phyloP scores from a whole-genome alignment of 2,888 invertebrate genomes.

The Troides oblongomaculatus region DNA sequence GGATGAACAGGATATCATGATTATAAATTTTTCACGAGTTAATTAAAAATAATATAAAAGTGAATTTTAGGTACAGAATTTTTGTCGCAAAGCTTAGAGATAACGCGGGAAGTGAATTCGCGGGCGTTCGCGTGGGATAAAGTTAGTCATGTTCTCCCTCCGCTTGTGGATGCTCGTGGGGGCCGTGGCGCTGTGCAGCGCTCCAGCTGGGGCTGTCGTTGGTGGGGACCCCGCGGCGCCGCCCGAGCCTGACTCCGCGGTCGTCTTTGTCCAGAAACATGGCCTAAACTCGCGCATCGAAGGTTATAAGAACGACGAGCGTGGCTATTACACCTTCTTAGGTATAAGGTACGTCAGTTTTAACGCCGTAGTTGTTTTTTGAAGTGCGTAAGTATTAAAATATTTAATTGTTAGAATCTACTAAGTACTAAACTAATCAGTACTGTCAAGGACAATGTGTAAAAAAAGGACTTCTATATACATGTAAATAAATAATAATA shows the following conservation, averaged over 20 bases:
- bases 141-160: conserved; percentile 50
- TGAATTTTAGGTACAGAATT: conserved; percentile 1
- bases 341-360: conserved; percentile 81
- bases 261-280: conserved; percentile 82
- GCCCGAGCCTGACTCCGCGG: conserved; percentile 86
- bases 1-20: too few relatives aligned
- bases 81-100: conserved; percentile 30
- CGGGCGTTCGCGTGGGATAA: conserved; percentile 24
- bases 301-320: conserved; percentile 80
- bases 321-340: conserved; percentile 84
- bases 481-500: too few relatives aligned
- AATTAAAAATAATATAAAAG: not conserved
- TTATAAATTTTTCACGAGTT: not conserved
- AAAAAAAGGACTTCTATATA: too few relatives aligned
- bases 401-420: too few relatives aligned
- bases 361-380: not conserved
- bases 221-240: conserved; percentile 84
- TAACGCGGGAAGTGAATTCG: conserved; percentile 32
- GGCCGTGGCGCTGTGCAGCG: conserved; percentile 32
- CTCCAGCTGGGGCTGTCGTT: conserved; percentile 74
- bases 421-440: too few relatives aligned
- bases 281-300: conserved; percentile 82
- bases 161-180: conserved; percentile 39
- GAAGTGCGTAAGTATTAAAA: conserved; percentile 46
- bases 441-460: too few relatives aligned